Conservation (phyloP, 2,888 invertebrate species). For the Mythimna vitellina region DNA sequence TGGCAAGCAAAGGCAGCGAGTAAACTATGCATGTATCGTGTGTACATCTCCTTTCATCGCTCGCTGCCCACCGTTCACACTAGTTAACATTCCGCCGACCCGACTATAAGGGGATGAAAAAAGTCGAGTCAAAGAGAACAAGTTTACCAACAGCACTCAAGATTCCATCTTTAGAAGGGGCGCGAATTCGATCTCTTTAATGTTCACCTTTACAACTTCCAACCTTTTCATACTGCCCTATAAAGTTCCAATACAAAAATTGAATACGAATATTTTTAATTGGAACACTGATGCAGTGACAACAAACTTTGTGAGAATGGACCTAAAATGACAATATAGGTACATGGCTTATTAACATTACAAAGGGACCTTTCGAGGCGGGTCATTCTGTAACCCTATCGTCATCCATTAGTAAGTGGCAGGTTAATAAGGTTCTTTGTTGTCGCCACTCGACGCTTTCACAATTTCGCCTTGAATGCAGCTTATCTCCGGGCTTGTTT, state of each 20-base stretch:
- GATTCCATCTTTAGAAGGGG: constrained; percentile 79
- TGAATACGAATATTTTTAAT: constrained; percentile 61
- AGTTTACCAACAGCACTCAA: constrained; percentile 74
- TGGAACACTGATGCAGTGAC: constrained; percentile 62
- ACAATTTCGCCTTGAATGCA: constrained; percentile 88
- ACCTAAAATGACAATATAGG: constrained; percentile 75
- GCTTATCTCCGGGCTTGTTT: constrained; percentile 86
- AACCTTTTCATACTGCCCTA: constrained; percentile 53
- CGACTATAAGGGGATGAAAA: constrained; percentile 79
- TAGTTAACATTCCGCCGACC: constrained; percentile 75
- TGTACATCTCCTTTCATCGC: constrained; percentile 87
- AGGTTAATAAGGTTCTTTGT: constrained; percentile 89
- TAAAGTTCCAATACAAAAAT: constrained; percentile 53
- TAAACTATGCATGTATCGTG: constrained; percentile 88
- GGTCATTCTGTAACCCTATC: constrained; percentile 83
- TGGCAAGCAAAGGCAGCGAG: constrained; percentile 81
- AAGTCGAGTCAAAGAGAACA: constrained; percentile 78
- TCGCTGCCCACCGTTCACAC: constrained; percentile 80
- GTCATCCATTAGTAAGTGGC: constrained; percentile 86
- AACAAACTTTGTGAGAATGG: constrained; percentile 63
- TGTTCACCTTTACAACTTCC: constrained; percentile 65
- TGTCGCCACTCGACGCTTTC: constrained; percentile 78
- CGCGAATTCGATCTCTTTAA: constrained; percentile 81
- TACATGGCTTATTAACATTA: constrained; percentile 76
- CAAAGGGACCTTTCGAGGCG: constrained; percentile 74